These are phyloP conservation scores for Halichoerus grypus DNA, from an alignment of 2,113 vertebrate species.

Conservation along the genomic window DNA sequence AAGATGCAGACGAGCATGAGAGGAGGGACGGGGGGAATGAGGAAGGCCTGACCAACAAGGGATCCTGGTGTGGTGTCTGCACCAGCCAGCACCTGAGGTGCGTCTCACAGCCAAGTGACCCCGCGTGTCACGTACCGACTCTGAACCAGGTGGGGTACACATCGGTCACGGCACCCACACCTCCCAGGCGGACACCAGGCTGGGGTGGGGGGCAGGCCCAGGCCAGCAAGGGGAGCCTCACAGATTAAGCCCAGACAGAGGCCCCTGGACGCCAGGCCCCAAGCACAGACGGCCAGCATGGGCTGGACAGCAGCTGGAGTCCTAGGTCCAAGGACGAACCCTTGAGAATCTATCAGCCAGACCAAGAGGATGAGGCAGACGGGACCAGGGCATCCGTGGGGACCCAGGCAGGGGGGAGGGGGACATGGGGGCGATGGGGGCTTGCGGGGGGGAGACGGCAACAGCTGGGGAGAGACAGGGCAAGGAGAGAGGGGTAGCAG, in stretches of 20 bases:
- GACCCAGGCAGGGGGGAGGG: background rate
- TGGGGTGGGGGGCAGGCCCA: background rate
- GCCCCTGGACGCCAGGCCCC: background rate
- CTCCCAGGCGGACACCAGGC: background rate
- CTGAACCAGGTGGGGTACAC: accelerated
- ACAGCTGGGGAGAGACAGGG: background rate
- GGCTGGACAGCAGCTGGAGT: background rate
- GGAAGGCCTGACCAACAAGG: background rate
- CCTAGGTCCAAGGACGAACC: background rate
- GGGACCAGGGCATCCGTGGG: accelerated
- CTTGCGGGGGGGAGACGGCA: background rate
- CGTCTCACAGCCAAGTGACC: background rate
- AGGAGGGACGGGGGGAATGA: accelerated
- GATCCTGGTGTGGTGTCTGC: accelerated
- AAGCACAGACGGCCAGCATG: too few relatives aligned
- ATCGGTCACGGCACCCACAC: too few relatives aligned
- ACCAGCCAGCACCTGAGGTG: background rate
- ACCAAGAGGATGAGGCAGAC: accelerated
- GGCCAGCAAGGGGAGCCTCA: background rate
- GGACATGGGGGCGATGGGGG: background rate
- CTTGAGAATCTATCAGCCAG: background rate
- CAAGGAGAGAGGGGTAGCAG: background rate
- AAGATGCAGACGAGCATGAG: accelerated
- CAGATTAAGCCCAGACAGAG: background rate
- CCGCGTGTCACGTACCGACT: background rate